Conservation (phyloP, 2,888 invertebrate species). For the Sussaba pulchella region DNA sequence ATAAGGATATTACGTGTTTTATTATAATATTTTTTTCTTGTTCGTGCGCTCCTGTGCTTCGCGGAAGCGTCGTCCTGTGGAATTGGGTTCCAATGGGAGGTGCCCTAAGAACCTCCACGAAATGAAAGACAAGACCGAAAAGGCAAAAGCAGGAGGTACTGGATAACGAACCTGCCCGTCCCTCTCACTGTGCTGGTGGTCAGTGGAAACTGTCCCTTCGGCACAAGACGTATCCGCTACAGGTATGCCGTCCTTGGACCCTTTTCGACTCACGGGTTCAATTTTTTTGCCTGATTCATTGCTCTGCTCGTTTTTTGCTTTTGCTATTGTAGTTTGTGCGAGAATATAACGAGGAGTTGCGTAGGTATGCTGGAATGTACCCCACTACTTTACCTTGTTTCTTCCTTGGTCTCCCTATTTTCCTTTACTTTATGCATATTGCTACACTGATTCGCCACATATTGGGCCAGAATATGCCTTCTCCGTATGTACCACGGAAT, state of each 20-base stretch:
- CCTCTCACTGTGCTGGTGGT: conserved; percentile 34
- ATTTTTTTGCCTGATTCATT: conserved; percentile 30
- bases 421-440: conserved; percentile 2
- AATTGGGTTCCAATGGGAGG: conserved; percentile 43
- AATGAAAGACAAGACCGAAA: conserved; percentile 21
- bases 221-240: conserved; percentile 56
- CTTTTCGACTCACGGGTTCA: conserved; percentile 35
- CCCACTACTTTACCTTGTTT: conserved; percentile 7
- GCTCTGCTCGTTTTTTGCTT: conserved; percentile 24
- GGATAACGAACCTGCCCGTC: conserved; percentile 46
- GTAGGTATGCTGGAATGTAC: conserved; percentile 13
- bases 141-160: conserved; percentile 46
- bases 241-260: conserved; percentile 35
- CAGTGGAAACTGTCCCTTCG: conserved; percentile 59
- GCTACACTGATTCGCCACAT: background rate
- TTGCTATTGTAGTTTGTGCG: conserved; percentile 27
- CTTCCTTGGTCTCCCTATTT: background rate
- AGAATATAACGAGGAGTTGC: background rate
- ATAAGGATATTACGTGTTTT: background rate
- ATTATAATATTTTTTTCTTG: background rate
- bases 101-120: conserved; percentile 29
- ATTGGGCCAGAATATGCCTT: background rate
- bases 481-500: background rate
- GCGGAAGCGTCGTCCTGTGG: conserved; percentile 52
- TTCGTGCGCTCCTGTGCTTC: background rate